These are phyloP conservation scores for Sepioteuthis lessoniana DNA, from an alignment of 2,888 invertebrate genomes.

Conservation along the genomic window DNA sequence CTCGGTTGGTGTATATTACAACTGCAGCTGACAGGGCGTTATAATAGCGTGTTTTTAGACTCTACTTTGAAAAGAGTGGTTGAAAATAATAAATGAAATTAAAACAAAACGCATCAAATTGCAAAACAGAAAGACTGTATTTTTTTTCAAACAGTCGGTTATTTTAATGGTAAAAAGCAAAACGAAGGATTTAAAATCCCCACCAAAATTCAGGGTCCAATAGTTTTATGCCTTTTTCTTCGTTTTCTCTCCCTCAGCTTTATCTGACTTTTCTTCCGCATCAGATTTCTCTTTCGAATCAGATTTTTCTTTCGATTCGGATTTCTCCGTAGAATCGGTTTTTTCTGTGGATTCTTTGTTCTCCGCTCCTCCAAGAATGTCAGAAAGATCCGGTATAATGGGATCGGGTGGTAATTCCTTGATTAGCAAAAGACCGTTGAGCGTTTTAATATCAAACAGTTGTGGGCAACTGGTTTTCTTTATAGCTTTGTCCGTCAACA, in stretches of 20 bases:
- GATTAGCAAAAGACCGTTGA: not conserved
- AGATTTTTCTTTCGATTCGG: not conserved
- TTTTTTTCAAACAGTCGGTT: not conserved
- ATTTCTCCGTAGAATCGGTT: not conserved
- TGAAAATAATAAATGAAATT: too few species aligned
- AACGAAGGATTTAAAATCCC: not conserved
- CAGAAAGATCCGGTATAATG: not conserved
- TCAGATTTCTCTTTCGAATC: not conserved
- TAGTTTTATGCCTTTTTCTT: not conserved
- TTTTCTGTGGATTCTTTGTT: not conserved
- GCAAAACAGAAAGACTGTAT: not conserved
- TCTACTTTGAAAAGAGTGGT: too few species aligned
- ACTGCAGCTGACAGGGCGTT: too few species aligned
- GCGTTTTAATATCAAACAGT: not conserved
- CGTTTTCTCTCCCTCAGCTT: not conserved
- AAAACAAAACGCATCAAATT: not conserved
- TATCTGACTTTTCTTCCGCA: not conserved
- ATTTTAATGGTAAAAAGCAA: constrained; percentile 6
- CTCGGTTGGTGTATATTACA: too few species aligned
- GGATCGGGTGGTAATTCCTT: not conserved
- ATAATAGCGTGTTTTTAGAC: too few species aligned
- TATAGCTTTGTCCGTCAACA: not conserved
- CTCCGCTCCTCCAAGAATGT: not conserved
- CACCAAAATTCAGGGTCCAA: not conserved
- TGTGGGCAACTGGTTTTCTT: constrained; percentile 12